Evolutionary conservation across 2,888 invertebrate genomes (phyloP).

Genomic region (Chalcis sispes): DNA sequence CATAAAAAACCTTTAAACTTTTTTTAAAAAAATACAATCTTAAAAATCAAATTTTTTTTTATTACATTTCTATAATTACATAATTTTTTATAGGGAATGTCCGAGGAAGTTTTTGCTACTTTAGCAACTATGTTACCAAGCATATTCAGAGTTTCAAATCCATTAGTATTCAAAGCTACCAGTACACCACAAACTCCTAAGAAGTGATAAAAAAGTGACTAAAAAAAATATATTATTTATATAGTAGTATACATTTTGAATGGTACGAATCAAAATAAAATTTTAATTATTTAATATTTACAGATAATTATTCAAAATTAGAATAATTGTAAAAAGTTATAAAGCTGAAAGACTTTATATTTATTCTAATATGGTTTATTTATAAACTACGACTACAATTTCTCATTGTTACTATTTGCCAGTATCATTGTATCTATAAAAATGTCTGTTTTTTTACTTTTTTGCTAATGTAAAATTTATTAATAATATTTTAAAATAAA

Average conservation of each 20-base stretch:
- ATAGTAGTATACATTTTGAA: constrained; percentile 22
- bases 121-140: constrained; percentile 92
- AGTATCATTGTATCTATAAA: too few relatives aligned
- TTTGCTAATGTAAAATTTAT: too few relatives aligned
- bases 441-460: too few relatives aligned
- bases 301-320: background rate
- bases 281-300: constrained; percentile 4
- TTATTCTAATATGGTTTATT: too few relatives aligned
- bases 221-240: constrained; percentile 34
- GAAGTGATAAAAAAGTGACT: constrained; percentile 53
- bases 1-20: background rate
- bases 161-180: constrained; percentile 84
- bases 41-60: background rate
- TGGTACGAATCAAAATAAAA: constrained; percentile 24
- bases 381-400: too few relatives aligned
- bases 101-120: constrained; percentile 88
- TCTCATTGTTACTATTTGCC: too few relatives aligned
- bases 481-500: too few relatives aligned
- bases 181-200: constrained; percentile 75
- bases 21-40: too few relatives aligned
- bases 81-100: constrained; percentile 81
- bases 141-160: constrained; percentile 96
- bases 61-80: background rate
- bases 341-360: too few relatives aligned
- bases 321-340: too few relatives aligned